A percentile compares a stretch with the other conserved stretches of the same genome.
Conservation (phyloP, 2,797 vertebrate genomes). For the Sebastes matsubarae region DNA sequence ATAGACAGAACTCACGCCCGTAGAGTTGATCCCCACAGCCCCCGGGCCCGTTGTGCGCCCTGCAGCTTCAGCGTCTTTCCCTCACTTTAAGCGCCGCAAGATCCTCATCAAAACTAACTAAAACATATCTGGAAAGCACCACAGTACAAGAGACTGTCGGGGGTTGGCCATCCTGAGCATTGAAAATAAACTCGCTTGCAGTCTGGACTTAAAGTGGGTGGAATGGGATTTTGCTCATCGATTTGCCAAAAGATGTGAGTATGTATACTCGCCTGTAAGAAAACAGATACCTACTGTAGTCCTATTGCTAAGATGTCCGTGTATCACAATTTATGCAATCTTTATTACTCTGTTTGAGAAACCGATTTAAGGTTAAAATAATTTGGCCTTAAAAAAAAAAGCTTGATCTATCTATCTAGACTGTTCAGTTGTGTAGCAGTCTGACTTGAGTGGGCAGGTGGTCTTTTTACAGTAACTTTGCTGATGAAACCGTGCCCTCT, state of each 20-base stretch:
- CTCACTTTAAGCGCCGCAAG: no score
- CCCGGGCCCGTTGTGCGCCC: no score
- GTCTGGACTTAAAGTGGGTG: not conserved
- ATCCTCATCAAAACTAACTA: no score
- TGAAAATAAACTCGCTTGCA: no score
- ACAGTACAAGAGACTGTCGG: no score
- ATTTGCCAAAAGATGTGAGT: not conserved
- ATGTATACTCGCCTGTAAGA: not conserved
- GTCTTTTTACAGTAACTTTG: not conserved
- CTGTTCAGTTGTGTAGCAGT: not conserved
- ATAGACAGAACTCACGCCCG: not conserved
- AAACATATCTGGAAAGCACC: no score
- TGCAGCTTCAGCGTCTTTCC: no score
- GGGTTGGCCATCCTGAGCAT: no score
- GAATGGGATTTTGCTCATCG: not conserved
- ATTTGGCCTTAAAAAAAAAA: not conserved
- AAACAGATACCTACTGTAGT: not conserved
- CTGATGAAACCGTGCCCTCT: not conserved
- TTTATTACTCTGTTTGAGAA: not conserved
- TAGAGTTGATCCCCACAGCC: no score
- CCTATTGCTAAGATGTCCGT: not conserved
- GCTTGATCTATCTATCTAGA: not conserved
- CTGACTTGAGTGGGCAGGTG: not conserved
- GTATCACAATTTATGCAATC: not conserved
- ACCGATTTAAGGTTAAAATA: not conserved